These are phyloP conservation scores for Sinocyclocheilus anophthalmus DNA, from an alignment of 2,113 vertebrate genomes.

Conservation along the genomic window DNA sequence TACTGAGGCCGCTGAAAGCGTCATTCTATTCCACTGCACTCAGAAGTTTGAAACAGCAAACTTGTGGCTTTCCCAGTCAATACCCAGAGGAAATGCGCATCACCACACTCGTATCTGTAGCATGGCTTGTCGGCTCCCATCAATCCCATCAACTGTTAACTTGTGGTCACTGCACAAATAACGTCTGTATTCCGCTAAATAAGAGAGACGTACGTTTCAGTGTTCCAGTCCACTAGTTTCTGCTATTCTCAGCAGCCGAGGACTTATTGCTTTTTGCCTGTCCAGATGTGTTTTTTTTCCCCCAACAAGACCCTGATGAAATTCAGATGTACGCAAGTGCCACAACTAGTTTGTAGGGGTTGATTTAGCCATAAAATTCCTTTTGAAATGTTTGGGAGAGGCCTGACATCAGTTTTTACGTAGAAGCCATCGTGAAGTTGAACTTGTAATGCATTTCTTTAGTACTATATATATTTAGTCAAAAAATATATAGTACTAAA, in stretches of 20 bases:
- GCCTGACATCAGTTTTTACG: neutral
- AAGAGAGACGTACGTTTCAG: neutral
- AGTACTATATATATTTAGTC: too few species aligned
- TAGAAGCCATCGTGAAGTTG: neutral
- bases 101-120: conserved; percentile 47
- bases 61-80: conserved; percentile 54
- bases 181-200: neutral
- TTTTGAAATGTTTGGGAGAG: neutral
- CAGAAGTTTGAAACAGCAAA: conserved; percentile 28
- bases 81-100: conserved; percentile 51
- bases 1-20: neutral
- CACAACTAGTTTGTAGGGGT: neutral
- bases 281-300: neutral
- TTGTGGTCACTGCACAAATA: conserved; percentile 18
- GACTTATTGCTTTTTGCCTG: neutral
- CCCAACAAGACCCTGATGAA: neutral
- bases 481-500: neutral
- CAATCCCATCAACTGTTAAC: conserved; percentile 20
- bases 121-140: conserved; percentile 55
- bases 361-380: neutral
- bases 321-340: neutral
- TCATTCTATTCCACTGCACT: conserved; percentile 63
- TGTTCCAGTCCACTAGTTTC: conserved; percentile 5
- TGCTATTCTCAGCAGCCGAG: neutral
- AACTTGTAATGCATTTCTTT: too few species aligned